Evolutionary conservation across 1,140 invertebrate genomes (phyloP), one percentile per base, ranked within the genome.

Genomic region (Aphis gossypii): DNA sequence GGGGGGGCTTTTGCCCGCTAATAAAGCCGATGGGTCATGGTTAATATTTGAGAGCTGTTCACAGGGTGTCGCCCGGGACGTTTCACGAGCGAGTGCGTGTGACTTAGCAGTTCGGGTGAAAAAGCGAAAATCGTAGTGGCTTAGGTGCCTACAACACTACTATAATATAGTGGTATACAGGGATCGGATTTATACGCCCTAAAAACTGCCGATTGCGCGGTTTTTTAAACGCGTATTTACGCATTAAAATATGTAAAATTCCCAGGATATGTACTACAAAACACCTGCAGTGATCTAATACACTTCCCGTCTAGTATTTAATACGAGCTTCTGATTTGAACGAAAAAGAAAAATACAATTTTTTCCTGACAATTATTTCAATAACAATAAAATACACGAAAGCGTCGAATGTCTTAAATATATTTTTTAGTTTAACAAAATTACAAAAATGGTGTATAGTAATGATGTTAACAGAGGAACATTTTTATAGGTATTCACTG

Each of bases 21-120:
- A 54, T 38, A 84, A 92, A 54, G 30, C 82, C 91, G 23, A 92
- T 92, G 76, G 91, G 76, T 92, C 91, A 92, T 83, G 44, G 91
- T 84, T 92, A 92, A 84, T 84, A 83, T 92, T 82, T 35, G 51
- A 92, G 91, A 92, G 91, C 76, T 35, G 25, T 56, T 68, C n/a
- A 92, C 91, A 83, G 90, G 90, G 90, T 92, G 60, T 82, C 60
- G 91, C 91, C 76, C 91, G n/a, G 1, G 5, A 46, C 14, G 76
- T 76, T 91, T 91, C 68, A 44, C 41, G 56, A n/a, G 56, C 46
- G 21, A 48, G n/a, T 38, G 76, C 35, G 76, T 83, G n/a, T 6
- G 60, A 68, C 30, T 68, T 68, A 18, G 60, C 35, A 21, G 76
- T 83, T 83, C 30, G 30, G 30, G 30, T 35, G 35, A 38, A 83